Percentiles rank a stretch among this genome's conserved stretches.
Evolutionary conservation across 2,113 vertebrate species (phyloP).

Genomic region (Jacana jacana): DNA sequence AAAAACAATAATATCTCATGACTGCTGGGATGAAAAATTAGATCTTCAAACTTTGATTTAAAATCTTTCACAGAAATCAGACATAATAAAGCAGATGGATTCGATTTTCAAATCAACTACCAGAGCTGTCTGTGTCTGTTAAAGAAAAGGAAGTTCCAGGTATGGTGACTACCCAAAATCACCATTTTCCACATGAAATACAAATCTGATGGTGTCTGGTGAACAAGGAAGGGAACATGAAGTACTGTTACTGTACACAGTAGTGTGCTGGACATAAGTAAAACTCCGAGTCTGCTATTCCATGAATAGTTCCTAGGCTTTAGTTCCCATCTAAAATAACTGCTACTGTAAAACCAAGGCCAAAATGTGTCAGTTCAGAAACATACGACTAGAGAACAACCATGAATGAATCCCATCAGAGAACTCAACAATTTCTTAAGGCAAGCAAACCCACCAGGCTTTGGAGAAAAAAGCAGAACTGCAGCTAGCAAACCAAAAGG

Average conservation of each 20-base stretch:
- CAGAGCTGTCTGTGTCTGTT: neutral
- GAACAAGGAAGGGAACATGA: neutral
- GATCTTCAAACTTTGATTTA: neutral
- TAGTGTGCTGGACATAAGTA: neutral
- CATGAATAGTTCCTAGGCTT: neutral
- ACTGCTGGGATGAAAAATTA: neutral
- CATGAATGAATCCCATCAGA: neutral
- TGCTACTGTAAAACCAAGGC: neutral
- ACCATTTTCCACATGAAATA: neutral
- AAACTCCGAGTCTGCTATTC: neutral
- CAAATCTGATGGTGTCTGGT: neutral
- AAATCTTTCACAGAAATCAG: neutral
- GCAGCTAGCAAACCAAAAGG: neutral
- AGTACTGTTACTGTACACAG: neutral
- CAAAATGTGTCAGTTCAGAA: neutral
- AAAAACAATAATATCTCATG: neutral
- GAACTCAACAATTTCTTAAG: neutral
- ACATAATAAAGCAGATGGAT: accelerated
- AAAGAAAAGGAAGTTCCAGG: neutral
- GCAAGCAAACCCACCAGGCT: neutral
- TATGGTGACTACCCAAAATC: neutral
- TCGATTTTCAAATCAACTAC: neutral
- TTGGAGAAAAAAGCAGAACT: neutral
- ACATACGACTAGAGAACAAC: neutral
- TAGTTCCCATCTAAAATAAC: neutral